phyloP scores from a whole-genome alignment of 2,113 vertebrate species.

The Hippocampus zosterae region DNA sequence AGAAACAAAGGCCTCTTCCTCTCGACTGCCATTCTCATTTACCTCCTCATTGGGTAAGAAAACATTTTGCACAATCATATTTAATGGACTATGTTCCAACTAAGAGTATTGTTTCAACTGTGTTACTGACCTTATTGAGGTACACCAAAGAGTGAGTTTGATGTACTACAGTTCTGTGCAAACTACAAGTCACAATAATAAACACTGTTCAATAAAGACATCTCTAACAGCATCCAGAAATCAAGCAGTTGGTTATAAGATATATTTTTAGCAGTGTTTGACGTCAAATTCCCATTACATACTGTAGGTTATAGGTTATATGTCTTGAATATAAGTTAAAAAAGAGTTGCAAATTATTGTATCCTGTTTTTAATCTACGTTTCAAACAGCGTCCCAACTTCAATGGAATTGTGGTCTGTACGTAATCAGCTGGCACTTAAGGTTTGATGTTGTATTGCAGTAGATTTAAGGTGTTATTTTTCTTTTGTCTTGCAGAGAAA shows the following conservation, averaged over 20 bases:
- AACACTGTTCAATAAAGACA: not conserved
- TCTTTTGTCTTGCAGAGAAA: conserved; percentile 71
- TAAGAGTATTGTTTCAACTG: not conserved
- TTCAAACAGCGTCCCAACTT: not conserved
- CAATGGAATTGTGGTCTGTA: not conserved
- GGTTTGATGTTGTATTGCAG: not conserved
- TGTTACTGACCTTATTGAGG: not conserved
- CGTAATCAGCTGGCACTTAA: not conserved
- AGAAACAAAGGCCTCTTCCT: conserved; percentile 78
- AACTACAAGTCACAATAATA: not conserved
- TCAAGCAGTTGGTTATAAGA: too few relatives aligned
- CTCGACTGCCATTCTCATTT: conserved; percentile 81
- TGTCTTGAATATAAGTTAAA: not conserved
- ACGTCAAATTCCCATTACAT: too few relatives aligned
- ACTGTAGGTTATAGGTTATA: too few relatives aligned
- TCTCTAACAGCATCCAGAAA: not conserved
- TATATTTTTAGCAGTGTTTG: too few relatives aligned
- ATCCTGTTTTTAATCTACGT: not conserved
- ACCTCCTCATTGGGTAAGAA: conserved; percentile 82
- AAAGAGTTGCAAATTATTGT: not conserved
- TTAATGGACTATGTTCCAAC: not conserved
- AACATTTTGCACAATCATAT: not conserved
- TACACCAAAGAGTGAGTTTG: not conserved
- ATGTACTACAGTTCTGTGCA: not conserved
- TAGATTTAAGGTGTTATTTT: not conserved